Evolutionary conservation across 2,797 vertebrate genomes (phyloP).

Genomic region (Brotula barbata): DNA sequence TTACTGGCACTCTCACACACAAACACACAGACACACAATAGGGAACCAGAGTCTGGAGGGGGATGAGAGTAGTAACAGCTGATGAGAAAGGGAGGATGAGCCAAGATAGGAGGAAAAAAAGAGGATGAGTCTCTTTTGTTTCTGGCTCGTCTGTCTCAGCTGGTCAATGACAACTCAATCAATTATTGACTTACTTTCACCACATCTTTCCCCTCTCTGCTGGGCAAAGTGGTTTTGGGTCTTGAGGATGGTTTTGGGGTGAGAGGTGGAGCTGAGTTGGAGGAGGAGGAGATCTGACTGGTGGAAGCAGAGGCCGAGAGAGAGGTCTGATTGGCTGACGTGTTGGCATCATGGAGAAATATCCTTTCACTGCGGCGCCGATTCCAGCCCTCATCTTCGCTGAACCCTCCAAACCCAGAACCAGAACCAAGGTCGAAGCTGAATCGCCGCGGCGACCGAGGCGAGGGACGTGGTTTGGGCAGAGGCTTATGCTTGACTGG

Average conservation of each 20-base stretch:
- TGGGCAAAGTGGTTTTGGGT: conserved; percentile 77
- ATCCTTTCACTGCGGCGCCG: conserved; percentile 94
- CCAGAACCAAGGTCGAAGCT: conserved; percentile 85
- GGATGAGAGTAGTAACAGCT: conserved; percentile 7
- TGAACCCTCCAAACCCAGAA: conserved; percentile 72
- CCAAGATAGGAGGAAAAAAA: conserved; percentile 2
- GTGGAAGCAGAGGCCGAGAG: conserved; percentile 44
- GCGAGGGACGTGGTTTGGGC: conserved; percentile 54
- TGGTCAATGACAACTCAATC: conserved; percentile 21
- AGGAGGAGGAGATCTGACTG: conserved; percentile 70
- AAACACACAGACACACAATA: conserved; percentile 17
- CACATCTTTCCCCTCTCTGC: conserved; percentile 86
- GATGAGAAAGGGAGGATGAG: conserved; percentile 2
- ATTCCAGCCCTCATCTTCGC: conserved; percentile 93
- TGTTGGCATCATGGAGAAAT: conserved; percentile 90
- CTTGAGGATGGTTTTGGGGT: conserved; percentile 80
- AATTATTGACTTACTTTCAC: conserved; percentile 83
- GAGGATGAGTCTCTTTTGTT: conserved; percentile 13
- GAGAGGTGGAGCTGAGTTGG: conserved; percentile 61
- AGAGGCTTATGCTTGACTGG: conserved; percentile 81
- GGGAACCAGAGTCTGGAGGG: conserved; percentile 32
- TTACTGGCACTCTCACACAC: conserved; percentile 59
- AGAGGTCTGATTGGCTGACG: conserved; percentile 68
- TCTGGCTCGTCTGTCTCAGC: conserved; percentile 13
- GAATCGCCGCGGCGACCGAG: conserved; percentile 78